phyloP scores from a whole-genome alignment of 2,797 vertebrate genomes.

The Cynodonichthys magdalenae region DNA sequence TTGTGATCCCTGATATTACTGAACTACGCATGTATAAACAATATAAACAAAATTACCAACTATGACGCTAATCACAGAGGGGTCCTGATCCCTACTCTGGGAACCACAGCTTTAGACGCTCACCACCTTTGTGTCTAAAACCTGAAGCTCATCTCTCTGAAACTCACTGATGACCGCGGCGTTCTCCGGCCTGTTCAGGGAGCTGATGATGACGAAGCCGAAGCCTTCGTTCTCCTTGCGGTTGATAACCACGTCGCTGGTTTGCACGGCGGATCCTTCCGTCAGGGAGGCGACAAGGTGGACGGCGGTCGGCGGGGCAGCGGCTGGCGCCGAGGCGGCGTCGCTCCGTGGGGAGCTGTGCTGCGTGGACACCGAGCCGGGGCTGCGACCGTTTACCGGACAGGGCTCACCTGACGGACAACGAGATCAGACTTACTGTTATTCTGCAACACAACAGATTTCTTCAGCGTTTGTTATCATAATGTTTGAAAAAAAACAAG shows the following conservation, averaged over 20 bases:
- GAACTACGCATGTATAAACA: no score
- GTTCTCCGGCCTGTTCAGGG: conserved; percentile 94
- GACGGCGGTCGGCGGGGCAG: conserved; percentile 68
- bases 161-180: conserved; percentile 92
- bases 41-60: no score
- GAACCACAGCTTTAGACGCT: no score
- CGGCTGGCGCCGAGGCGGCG: conserved; percentile 82
- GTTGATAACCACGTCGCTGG: conserved; percentile 94
- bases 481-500: conserved; percentile 5
- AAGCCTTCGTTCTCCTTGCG: conserved; percentile 98
- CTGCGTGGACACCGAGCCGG: conserved; percentile 92
- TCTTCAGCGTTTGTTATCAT: no score
- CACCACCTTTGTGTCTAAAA: conserved; percentile 4
- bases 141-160: background rate
- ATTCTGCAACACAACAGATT: no score
- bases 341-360: conserved; percentile 96
- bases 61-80: no score
- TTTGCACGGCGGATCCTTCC: conserved; percentile 87
- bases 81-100: no score
- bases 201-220: conserved; percentile 99
- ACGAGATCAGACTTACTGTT: background rate
- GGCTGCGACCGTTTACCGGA: conserved; percentile 93
- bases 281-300: conserved; percentile 80
- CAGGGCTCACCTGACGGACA: conserved; percentile 88
- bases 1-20: no score